These are phyloP conservation scores for Lycophotia porphyrea DNA, from an alignment of 2,888 invertebrate genomes.

Conservation along the genomic window DNA sequence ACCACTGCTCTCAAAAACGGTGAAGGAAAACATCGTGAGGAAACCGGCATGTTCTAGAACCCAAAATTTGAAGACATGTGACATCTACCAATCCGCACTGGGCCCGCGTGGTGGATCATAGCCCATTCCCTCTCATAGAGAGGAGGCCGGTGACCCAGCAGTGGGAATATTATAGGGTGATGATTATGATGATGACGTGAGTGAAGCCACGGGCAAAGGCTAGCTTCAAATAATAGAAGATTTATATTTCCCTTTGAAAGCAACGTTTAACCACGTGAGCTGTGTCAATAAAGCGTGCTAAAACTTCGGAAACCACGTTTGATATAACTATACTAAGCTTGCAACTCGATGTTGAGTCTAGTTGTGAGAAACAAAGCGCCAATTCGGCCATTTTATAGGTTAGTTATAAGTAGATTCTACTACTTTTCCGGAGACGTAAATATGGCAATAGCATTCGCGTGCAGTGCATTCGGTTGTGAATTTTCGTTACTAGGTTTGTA, in stretches of 20 bases:
- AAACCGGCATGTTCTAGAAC: too few relatives aligned
- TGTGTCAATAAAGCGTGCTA: background rate
- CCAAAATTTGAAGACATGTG: too few relatives aligned
- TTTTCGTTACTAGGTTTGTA: background rate
- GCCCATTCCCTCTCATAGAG: too few relatives aligned
- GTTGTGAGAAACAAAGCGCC: constrained; percentile 34
- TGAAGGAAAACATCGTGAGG: too few relatives aligned
- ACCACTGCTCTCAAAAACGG: too few relatives aligned
- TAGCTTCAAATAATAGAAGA: background rate
- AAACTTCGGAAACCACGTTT: constrained; percentile 11
- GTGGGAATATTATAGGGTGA: too few relatives aligned
- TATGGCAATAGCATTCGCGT: constrained; percentile 6
- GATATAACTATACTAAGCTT: constrained; percentile 28
- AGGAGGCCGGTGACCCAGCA: too few relatives aligned
- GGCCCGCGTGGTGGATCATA: too few relatives aligned
- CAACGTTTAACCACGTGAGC: background rate
- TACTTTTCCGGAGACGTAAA: constrained; percentile 35
- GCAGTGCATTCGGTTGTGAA: background rate
- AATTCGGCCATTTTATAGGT: constrained; percentile 32
- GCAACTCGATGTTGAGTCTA: constrained; percentile 34
- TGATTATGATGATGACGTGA: too few relatives aligned
- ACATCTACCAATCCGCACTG: too few relatives aligned
- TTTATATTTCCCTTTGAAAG: constrained; percentile 4
- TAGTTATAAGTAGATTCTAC: constrained; percentile 39
- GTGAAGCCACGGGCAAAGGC: background rate